Conservation (phyloP, 2,113 vertebrate species). For the Indicator indicator region DNA sequence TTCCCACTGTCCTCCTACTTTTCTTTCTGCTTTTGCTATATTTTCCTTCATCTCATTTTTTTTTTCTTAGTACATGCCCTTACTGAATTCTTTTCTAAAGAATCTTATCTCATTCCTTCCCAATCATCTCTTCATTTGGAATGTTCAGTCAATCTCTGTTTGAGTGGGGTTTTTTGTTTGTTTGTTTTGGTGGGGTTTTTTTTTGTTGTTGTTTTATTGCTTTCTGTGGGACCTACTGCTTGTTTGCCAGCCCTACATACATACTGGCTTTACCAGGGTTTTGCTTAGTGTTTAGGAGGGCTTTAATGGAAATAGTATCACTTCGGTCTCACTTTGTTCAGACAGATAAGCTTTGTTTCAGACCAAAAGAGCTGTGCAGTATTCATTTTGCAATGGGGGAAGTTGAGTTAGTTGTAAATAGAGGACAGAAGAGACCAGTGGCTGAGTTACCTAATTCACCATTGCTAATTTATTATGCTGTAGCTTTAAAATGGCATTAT, state of each 20-base stretch:
- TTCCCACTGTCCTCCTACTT: neutral
- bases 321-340: neutral
- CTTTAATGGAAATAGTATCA: neutral
- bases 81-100: neutral
- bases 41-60: neutral
- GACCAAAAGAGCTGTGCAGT: neutral
- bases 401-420: neutral
- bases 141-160: neutral
- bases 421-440: neutral
- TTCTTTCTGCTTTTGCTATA: neutral
- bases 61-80: neutral
- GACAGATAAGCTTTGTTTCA: neutral
- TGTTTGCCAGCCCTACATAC: neutral
- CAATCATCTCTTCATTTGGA: neutral
- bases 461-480: neutral
- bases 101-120: neutral
- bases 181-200: too few relatives aligned
- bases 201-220: neutral
- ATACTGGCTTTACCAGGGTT: neutral
- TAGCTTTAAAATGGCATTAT: neutral
- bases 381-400: neutral
- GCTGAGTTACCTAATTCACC: neutral
- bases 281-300: neutral
- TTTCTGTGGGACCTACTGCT: neutral
- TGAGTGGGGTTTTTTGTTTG: too few relatives aligned